These are phyloP conservation scores for Caenorhabditis sp. DNA, from an alignment of 2,888 invertebrate species.

Conservation along the genomic window DNA sequence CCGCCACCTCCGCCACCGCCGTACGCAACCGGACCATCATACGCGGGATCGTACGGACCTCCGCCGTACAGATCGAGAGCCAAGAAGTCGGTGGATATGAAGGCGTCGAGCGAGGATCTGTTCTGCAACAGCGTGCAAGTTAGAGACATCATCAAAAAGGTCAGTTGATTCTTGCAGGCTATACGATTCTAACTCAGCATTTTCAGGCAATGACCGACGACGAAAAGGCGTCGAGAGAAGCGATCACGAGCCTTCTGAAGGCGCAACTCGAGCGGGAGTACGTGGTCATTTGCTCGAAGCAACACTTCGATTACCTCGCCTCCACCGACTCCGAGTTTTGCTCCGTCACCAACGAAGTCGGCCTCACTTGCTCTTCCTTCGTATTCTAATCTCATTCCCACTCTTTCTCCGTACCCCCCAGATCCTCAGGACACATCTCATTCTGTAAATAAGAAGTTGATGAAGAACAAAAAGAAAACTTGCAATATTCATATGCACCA, in stretches of 20 bases:
- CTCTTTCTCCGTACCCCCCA: not conserved
- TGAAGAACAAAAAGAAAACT: slow-evolving; percentile 5
- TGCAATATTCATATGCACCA: slow-evolving; percentile 12
- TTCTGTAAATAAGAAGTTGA: slow-evolving; percentile 21
- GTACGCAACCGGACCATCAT: slow-evolving; percentile 26
- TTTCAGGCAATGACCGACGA: slow-evolving; percentile 51
- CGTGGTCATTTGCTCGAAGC: slow-evolving; percentile 54
- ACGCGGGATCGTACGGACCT: slow-evolving; percentile 41
- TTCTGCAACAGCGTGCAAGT: slow-evolving; percentile 54
- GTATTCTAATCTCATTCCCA: slow-evolving; percentile 41
- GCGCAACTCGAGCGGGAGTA: slow-evolving; percentile 38
- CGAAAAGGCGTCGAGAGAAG: slow-evolving; percentile 50
- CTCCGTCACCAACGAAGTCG: slow-evolving; percentile 45
- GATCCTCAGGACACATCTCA: slow-evolving; percentile 40
- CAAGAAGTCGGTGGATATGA: slow-evolving; percentile 37
- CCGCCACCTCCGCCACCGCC: slow-evolving; percentile 51
- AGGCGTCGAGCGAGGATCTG: slow-evolving; percentile 47
- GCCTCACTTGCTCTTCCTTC: slow-evolving; percentile 57
- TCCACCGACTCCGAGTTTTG: slow-evolving; percentile 56
- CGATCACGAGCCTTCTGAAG: slow-evolving; percentile 43
- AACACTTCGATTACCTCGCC: slow-evolving; percentile 52
- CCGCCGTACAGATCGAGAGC: slow-evolving; percentile 37
- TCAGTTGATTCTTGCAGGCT: not conserved
- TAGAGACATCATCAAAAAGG: slow-evolving; percentile 55
- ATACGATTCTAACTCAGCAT: not conserved